Evolutionary conservation across 1,140 invertebrate species (phyloP), one percentile per base, ranked within the genome.

Genomic region (Laupala kohalensis): DNA sequence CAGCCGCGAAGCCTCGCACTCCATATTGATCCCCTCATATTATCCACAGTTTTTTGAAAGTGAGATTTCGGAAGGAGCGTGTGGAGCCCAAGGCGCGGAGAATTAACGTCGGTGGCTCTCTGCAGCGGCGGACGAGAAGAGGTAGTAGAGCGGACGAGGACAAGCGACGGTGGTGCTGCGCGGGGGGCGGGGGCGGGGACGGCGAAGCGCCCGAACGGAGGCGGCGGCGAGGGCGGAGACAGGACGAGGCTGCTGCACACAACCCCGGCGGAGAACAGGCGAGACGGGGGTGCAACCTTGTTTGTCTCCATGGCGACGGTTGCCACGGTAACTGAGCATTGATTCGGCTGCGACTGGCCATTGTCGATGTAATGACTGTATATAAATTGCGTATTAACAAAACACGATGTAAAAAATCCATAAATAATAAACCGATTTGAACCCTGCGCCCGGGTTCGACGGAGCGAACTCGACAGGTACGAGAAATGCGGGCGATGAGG

Each of bases 11-110:
- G n/a, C 30, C 28, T 71, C 70, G 70, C 27, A 25, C 64, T 71
- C 30, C 28, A 71, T 71, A 71, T 71, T 71, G 70, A 71, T 71
- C 37, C 28, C 63, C 63, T 65, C 62, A 71, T 30, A 71, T 65
- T 71, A 71, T 66, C 26, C 27, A 24, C 37, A 64, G 28, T 64
- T 64, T 71, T 71, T 71, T 71, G 64, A 71, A 71, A 71, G 24
- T 71, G 28, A 71, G 70, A 71, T 71, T 71, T 71, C 23, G 67
- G 67, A 23, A 68, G 67, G 67, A 6, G 27, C 29, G 67, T 15
- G 67, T 13, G 29, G 27, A 68, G 67, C 26, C 13, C 23, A 29
- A 68, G 67, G 29, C 28, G 29, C 26, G 23, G 67, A 68, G 29
- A 68, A 68, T 68, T 68, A 68, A 37, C 67, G 28, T n/a, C 37